These are phyloP conservation scores for Malurus leucopterus DNA, from an alignment of 2,797 vertebrate species.

Conservation along the genomic window DNA sequence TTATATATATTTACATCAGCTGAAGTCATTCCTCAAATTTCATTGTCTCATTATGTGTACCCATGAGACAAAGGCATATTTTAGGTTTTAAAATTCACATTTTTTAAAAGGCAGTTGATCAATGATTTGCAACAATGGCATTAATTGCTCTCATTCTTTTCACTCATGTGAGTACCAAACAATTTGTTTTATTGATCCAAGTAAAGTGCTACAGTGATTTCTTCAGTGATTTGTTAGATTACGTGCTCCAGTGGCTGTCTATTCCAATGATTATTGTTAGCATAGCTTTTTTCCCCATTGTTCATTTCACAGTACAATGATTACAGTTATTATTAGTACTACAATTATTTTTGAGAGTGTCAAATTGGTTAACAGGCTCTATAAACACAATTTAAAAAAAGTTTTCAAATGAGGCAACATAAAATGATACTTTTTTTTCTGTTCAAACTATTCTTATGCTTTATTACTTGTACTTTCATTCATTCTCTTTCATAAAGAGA, in stretches of 20 bases:
- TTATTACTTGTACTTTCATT: neutral
- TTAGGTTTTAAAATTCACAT: neutral
- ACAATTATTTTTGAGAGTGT: constrained; percentile 4
- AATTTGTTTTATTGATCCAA: constrained; percentile 34
- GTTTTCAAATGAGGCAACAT: neutral
- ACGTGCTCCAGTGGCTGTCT: neutral
- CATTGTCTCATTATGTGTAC: neutral
- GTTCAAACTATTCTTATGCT: neutral
- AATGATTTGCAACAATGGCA: neutral
- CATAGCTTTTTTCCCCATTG: neutral
- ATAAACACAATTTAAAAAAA: neutral
- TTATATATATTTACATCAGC: neutral
- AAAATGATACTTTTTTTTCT: neutral
- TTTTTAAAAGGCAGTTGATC: neutral
- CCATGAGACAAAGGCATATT: neutral
- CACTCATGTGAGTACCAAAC: neutral
- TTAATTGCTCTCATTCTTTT: neutral
- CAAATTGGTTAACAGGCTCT: constrained; percentile 26
- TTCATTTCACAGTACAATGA: constrained; percentile 36
- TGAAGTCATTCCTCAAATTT: neutral
- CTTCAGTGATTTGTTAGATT: constrained; percentile 24
- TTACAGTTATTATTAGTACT: constrained; percentile 33
- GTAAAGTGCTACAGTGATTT: neutral
- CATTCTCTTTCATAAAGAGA: neutral
- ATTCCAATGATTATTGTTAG: neutral